Percentiles rank a stretch among this genome's conserved stretches.
These are phyloP conservation scores for Drosophila merina DNA, from an alignment of 2,888 invertebrate genomes.

Conservation along the genomic window DNA sequence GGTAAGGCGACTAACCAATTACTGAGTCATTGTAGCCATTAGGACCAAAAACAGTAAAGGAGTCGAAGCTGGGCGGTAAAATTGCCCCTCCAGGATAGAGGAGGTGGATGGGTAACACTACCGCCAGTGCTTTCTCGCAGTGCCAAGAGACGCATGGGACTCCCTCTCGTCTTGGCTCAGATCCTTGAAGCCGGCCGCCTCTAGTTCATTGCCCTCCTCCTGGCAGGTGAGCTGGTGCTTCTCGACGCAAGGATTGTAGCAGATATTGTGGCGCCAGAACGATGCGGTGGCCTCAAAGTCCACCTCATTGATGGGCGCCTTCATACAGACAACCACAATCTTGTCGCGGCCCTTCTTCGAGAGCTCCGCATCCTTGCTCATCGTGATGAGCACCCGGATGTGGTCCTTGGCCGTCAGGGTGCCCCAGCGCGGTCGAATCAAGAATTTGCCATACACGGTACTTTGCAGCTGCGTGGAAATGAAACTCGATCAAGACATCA, in stretches of 20 bases:
- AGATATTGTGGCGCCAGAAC: constrained; percentile 44
- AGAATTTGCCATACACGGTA: constrained; percentile 28
- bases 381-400: constrained; percentile 9
- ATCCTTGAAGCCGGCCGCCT: not conserved
- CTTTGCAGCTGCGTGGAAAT: constrained; percentile 26
- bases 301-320: constrained; percentile 32
- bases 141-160: not conserved
- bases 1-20: constrained; percentile 55
- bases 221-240: constrained; percentile 38
- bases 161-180: not conserved
- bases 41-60: constrained; percentile 1
- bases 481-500: not conserved
- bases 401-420: constrained; percentile 11
- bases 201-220: constrained; percentile 2
- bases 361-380: constrained; percentile 15
- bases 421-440: constrained; percentile 32
- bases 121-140: constrained; percentile 18
- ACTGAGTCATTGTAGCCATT: constrained; percentile 61
- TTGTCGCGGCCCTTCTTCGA: constrained; percentile 38
- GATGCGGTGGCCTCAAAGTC: constrained; percentile 16
- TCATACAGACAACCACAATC: constrained; percentile 34
- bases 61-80: not conserved
- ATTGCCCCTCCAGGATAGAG: no score
- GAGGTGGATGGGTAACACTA: constrained; percentile 6
- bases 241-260: constrained; percentile 30